Evolutionary conservation across 2,797 vertebrate genomes (phyloP).

Genomic region (Premnoplex brunnescens): DNA sequence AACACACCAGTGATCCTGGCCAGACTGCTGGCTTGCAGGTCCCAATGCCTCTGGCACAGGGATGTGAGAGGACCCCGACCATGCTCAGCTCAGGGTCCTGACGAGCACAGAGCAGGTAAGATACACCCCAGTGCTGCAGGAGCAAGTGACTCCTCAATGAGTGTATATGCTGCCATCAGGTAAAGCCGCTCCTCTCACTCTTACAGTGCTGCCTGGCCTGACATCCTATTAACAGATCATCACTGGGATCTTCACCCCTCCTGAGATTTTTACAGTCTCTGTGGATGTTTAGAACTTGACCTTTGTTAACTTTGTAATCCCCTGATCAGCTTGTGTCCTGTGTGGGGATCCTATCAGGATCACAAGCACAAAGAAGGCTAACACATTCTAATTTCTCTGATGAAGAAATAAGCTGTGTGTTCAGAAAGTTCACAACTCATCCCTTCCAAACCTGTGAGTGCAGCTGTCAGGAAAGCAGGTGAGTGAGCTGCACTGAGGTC

Average conservation of each 20-base stretch:
- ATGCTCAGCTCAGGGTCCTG: background rate
- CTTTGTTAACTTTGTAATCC: background rate
- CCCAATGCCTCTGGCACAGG: rapidly evolving
- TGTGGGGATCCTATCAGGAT: background rate
- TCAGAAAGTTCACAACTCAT: background rate
- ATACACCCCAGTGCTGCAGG: background rate
- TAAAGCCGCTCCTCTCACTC: background rate
- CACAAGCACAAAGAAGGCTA: background rate
- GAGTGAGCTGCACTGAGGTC: background rate
- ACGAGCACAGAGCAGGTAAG: background rate
- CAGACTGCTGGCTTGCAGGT: background rate
- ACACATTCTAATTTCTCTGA: background rate
- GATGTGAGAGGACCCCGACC: background rate
- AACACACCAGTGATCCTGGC: background rate
- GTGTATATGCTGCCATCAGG: background rate
- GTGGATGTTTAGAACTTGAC: background rate
- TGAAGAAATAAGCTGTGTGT: background rate
- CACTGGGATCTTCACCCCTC: background rate
- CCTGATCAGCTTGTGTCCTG: background rate
- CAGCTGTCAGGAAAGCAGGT: background rate
- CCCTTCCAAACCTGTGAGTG: background rate
- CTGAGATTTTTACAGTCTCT: background rate
- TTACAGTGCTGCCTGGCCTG: background rate
- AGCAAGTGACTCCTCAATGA: background rate
- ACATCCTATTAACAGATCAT: background rate